Conservation (phyloP, 2,888 invertebrate species). For the Arctia plantaginis region DNA sequence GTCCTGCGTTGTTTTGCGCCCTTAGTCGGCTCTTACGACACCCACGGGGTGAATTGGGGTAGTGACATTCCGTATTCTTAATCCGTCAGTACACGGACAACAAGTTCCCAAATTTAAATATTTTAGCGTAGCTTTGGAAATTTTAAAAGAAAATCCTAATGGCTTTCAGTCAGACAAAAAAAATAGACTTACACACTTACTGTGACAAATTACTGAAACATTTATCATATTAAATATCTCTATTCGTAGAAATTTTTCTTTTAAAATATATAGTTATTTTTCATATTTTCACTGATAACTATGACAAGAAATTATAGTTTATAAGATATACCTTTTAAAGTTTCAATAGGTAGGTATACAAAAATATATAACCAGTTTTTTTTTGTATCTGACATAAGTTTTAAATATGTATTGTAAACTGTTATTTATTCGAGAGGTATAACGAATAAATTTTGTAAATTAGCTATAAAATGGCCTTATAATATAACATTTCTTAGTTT, state of each 20-base stretch:
- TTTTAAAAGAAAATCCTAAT: too few species aligned
- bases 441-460: slow-evolving; percentile 26
- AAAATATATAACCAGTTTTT: neutral
- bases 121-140: too few species aligned
- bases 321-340: neutral
- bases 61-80: too few species aligned
- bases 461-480: slow-evolving; percentile 6
- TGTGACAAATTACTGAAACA: too few species aligned
- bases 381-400: neutral
- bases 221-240: neutral
- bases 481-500: slow-evolving; percentile 15
- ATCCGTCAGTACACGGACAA: too few species aligned
- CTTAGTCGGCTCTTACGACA: too few species aligned
- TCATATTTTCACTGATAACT: neutral
- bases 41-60: too few species aligned
- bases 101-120: too few species aligned
- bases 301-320: neutral
- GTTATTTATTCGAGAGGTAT: neutral
- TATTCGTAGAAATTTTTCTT: neutral
- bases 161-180: too few species aligned
- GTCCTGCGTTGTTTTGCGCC: too few species aligned
- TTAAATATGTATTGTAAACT: neutral
- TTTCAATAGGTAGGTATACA: neutral
- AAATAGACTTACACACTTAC: too few species aligned
- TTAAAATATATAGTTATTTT: too few species aligned